Percentiles rank a stretch among this genome's conserved stretches.
phyloP scores from a whole-genome alignment of 2,888 invertebrate species.

The Criorhina ranunculi region DNA sequence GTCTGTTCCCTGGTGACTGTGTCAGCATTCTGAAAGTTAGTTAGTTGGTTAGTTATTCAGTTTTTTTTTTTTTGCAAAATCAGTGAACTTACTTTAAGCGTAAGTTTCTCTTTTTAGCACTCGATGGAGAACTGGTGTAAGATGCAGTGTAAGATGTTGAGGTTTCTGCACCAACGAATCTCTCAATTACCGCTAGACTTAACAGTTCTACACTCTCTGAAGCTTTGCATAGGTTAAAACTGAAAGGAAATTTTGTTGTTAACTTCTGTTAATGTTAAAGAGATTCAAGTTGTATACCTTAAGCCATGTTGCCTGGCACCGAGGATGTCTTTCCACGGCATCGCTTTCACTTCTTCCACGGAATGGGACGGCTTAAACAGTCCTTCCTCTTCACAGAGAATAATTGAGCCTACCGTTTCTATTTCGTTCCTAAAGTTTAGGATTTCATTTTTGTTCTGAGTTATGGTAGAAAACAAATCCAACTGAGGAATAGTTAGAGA shows the following conservation, averaged over 20 bases:
- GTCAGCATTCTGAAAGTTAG: conserved; percentile 81
- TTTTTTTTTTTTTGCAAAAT: not conserved
- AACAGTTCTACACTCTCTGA: conserved; percentile 90
- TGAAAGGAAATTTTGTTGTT: conserved; percentile 82
- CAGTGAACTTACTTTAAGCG: conserved; percentile 85
- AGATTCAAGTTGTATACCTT: conserved; percentile 86
- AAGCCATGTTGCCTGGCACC: conserved; percentile 89
- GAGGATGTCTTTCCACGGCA: conserved; percentile 87
- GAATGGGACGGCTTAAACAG: conserved; percentile 82
- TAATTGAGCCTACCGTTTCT: conserved; percentile 32
- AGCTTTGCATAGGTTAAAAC: conserved; percentile 89
- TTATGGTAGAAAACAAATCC: conserved; percentile 88
- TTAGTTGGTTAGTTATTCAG: not conserved
- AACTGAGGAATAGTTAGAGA: conserved; percentile 89
- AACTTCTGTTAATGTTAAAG: not conserved
- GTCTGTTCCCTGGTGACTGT: conserved; percentile 90
- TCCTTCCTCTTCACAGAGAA: conserved; percentile 65
- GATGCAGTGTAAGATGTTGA: conserved; percentile 87
- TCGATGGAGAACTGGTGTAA: conserved; percentile 85
- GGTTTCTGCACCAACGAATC: conserved; percentile 91
- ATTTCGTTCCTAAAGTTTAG: conserved; percentile 79
- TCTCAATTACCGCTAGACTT: conserved; percentile 88
- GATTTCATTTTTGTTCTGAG: conserved; percentile 86
- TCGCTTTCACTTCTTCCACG: conserved; percentile 80
- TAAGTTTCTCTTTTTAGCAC: conserved; percentile 87